phyloP scores from a whole-genome alignment of 1,140 invertebrate species.

The Mesaphorura yosii region DNA sequence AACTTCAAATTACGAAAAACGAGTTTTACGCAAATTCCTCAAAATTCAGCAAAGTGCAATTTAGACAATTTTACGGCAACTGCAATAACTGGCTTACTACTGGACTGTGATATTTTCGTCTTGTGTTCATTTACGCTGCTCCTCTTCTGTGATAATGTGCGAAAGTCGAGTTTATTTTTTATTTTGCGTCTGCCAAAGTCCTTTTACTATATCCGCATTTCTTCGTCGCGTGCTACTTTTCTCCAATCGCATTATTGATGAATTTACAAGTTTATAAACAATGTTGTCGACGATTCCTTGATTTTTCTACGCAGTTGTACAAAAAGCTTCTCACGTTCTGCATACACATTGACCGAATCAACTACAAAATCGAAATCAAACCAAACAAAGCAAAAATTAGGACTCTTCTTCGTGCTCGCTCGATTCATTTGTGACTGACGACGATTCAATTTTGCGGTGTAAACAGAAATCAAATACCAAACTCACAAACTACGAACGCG shows the following conservation, averaged over 20 bases:
- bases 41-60: not conserved
- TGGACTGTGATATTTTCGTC: not conserved
- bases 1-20: not conserved
- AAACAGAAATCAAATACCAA: no score
- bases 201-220: no score
- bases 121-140: not conserved
- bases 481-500: not conserved
- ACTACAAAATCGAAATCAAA: no score
- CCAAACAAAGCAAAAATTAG: not conserved
- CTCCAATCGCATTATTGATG: not conserved
- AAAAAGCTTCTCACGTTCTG: not conserved
- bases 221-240: not conserved
- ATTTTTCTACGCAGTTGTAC: not conserved
- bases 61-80: not conserved
- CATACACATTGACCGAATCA: no score
- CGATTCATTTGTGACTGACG: no score
- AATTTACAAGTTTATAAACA: not conserved
- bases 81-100: not conserved
- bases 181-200: not conserved
- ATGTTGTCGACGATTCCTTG: not conserved
- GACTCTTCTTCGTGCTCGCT: slow-evolving; percentile 8
- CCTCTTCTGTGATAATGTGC: not conserved
- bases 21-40: not conserved
- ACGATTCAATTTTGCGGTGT: no score
- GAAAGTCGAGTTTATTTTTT: not conserved